These are phyloP conservation scores for Brenthis ino DNA, from an alignment of 2,888 invertebrate species.

Conservation along the genomic window DNA sequence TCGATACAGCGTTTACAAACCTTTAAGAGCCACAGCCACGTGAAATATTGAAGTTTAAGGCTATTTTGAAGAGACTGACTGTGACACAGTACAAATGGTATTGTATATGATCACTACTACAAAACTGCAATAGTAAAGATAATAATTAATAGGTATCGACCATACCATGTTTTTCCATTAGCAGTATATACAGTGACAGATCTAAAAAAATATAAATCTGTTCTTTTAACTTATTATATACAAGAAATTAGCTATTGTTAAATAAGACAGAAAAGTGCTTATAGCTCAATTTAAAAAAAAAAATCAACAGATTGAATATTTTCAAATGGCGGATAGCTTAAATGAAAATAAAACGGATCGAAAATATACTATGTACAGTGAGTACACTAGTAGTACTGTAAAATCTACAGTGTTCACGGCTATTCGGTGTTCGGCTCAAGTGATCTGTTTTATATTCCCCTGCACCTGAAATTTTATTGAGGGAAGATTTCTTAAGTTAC, in stretches of 20 bases:
- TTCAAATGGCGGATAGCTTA: too few relatives aligned
- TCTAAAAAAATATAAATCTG: slow-evolving; percentile 14
- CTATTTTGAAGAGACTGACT: background rate
- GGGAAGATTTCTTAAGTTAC: too few relatives aligned
- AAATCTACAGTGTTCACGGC: too few relatives aligned
- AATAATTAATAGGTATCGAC: too few relatives aligned
- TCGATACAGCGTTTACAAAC: background rate
- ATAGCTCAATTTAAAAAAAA: background rate
- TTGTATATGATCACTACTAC: background rate
- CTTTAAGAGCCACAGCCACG: slow-evolving; percentile 7
- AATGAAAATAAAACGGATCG: too few relatives aligned
- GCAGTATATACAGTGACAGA: slow-evolving; percentile 18
- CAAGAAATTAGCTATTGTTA: background rate
- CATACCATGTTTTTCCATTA: too few relatives aligned
- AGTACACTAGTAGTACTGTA: too few relatives aligned
- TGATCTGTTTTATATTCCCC: too few relatives aligned
- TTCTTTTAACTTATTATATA: slow-evolving; percentile 3
- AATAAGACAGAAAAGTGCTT: slow-evolving; percentile 3
- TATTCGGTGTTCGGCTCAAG: too few relatives aligned
- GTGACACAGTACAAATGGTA: background rate
- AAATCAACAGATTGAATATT: too few relatives aligned
- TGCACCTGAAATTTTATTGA: too few relatives aligned
- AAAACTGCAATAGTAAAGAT: slow-evolving; percentile 6
- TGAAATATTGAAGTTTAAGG: slow-evolving; percentile 1
- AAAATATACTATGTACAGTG: too few relatives aligned